Conservation (phyloP, 2,888 invertebrate genomes). For the Ophonus ardosiacus region DNA sequence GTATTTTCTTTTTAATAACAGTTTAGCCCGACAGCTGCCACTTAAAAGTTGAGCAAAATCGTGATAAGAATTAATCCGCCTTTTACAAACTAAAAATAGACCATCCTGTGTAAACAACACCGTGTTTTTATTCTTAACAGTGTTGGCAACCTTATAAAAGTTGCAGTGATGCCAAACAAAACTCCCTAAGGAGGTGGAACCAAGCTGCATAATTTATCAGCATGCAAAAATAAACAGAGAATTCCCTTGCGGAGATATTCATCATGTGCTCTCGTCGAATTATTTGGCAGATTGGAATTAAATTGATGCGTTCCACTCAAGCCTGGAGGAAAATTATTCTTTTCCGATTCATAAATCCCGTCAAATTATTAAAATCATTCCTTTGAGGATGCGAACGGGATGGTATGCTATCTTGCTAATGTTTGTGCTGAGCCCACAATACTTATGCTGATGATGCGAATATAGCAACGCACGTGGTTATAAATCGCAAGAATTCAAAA, state of each 20-base stretch:
- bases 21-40: constrained; percentile 19
- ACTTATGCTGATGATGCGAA: constrained; percentile 4
- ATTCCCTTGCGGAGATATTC: constrained; percentile 35
- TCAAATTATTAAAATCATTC: constrained; percentile 61
- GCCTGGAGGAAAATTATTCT: constrained; percentile 54
- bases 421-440: not conserved
- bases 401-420: not conserved
- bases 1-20: not conserved
- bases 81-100: constrained; percentile 30
- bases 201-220: constrained; percentile 46
- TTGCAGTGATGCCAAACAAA: constrained; percentile 40
- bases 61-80: constrained; percentile 33
- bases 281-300: constrained; percentile 52
- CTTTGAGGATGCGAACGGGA: constrained; percentile 1
- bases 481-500: constrained; percentile 50
- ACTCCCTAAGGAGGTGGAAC: constrained; percentile 16
- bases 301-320: constrained; percentile 50
- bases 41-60: constrained; percentile 24
- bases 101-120: not conserved
- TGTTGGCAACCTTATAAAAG: constrained; percentile 41
- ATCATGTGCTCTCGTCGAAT: constrained; percentile 41
- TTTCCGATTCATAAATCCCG: constrained; percentile 62
- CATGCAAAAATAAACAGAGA: constrained; percentile 25
- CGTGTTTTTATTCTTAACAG: constrained; percentile 29
- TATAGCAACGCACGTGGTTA: constrained; percentile 31